Evolutionary conservation across 1,140 invertebrate species (phyloP), one percentile per base, ranked within the genome.

Genomic region (Ips typographus): DNA sequence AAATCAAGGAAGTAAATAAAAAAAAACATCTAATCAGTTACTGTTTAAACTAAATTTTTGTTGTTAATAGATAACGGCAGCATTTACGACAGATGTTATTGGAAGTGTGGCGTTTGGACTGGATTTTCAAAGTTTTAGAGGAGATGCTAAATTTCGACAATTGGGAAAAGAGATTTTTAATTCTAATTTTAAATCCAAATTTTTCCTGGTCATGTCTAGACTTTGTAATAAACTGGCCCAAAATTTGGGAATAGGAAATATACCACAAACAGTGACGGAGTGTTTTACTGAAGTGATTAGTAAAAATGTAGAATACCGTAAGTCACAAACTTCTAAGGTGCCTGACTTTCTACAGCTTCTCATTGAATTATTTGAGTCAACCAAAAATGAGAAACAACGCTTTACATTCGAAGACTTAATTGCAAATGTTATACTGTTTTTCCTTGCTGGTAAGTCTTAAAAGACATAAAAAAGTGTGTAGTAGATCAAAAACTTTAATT

Each of bases 41-140:
- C 8, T 7, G 39, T n/a, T 40, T 3, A 3, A 1, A 65, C 1
- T 51, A 52, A 58, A 70, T 22, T 52, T 41, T 4, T 55, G 37
- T 5, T 63, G 38, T 36, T 63, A 56, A 22, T 57, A 72, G 68
- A 40, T 87, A 1, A 83, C 86, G 53, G 83, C 84, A 0, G 82
- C 83, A 55, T 89, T 84, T 71, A 84, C 86, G 0, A 88, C 86
- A 58, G 88, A 90, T 75, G 84, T 88, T 0, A 87, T 90, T 37
- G 87, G 85, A 0, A 84, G 80, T 40, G 84, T 86, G 39, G 87
- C 85, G 6, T 89, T 89, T 74, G 89, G 88, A 0, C 80, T 89
- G 3, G 82, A 88, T 7, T 84, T 85, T 69, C 84, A 86, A 56
- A 82, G 86, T 22, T 81, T 87, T 43, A 80, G 85, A 73, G 74